Evolutionary conservation across 2,888 invertebrate species (phyloP), one percentile per base, ranked within the genome.

Genomic region (Harpalus rufipes): DNA sequence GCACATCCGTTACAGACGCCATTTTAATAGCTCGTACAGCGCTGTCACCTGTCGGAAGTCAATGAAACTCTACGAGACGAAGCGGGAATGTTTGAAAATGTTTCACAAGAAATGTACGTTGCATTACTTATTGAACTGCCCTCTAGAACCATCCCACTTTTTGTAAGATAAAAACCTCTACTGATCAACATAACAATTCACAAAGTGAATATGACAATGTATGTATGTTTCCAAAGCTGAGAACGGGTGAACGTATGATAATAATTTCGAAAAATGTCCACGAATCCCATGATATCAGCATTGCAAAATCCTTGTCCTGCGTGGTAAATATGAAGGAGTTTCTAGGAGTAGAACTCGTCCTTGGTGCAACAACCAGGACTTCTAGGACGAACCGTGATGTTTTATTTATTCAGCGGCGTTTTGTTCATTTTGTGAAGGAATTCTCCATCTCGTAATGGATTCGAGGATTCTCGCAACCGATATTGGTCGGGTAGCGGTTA

Each of bases 401-500:
- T 74, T 74, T 78, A 78, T 78, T 78, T 78, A 78, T 78, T 78
- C 78, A 78, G 41, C 32, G 58, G 6, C 32, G 78, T 78, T 58
- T 78, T 78, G 78, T 78, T 78, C 78, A 78, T 78, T 78, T 78
- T 78, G 74, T 72, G 18, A 56, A 21, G 12, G 78, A 58, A 58
- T 78, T 78, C 78, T 78, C 58, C 74, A 78, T 78, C 18, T 58
- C 78, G 78, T 78, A 78, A 78, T 78, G 78, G 78, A 78, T 78
- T 78, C 78, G 78, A 32, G 78, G 78, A 78, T 78, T 58, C 78
- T 25, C 78, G 32, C 58, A 58, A 58, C 56, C 58, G 56, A 58
- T 78, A 78, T 78, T 14, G 76, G 76, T 12, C 32, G 78, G 8
- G 32, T 32, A 74, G 25, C 78, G 78, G 78, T 25, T 78, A 78